Conservation (phyloP, 2,797 vertebrate species). For the Adelosebastes latens region DNA sequence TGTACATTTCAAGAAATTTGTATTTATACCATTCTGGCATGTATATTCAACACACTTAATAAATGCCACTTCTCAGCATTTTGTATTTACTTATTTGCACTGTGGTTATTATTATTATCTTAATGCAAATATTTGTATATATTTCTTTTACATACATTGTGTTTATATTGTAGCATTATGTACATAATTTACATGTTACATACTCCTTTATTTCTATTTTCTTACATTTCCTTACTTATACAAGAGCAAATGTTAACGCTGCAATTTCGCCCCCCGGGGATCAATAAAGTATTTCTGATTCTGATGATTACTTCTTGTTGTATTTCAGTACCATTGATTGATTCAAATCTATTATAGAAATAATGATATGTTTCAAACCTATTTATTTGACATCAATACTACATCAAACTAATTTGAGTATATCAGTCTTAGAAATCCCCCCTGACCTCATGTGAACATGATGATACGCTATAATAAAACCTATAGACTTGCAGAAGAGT, state of each 20-base stretch:
- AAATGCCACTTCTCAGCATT: not conserved
- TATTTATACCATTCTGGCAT: too few relatives aligned
- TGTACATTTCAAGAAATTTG: too few relatives aligned
- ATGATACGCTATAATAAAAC: not conserved
- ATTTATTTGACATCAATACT: not conserved
- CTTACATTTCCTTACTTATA: too few relatives aligned
- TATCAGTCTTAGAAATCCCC: not conserved
- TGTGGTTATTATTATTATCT: too few relatives aligned
- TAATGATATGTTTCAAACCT: not conserved
- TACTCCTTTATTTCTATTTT: too few relatives aligned
- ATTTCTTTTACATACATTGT: not conserved
- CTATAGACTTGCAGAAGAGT: constrained; percentile 1
- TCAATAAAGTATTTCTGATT: not conserved
- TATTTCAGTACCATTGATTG: not conserved
- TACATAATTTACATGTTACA: too few relatives aligned
- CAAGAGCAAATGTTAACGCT: too few relatives aligned
- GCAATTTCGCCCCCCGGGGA: too few relatives aligned
- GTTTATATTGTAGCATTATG: too few relatives aligned
- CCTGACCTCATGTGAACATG: not conserved
- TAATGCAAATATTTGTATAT: too few relatives aligned
- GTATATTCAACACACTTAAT: too few relatives aligned
- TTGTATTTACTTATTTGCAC: too few relatives aligned
- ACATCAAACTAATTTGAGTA: not conserved
- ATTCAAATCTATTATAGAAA: not conserved
- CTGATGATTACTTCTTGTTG: not conserved